Evolutionary conservation across 2,888 invertebrate genomes (phyloP).

Genomic region (Nudaria mundana): DNA sequence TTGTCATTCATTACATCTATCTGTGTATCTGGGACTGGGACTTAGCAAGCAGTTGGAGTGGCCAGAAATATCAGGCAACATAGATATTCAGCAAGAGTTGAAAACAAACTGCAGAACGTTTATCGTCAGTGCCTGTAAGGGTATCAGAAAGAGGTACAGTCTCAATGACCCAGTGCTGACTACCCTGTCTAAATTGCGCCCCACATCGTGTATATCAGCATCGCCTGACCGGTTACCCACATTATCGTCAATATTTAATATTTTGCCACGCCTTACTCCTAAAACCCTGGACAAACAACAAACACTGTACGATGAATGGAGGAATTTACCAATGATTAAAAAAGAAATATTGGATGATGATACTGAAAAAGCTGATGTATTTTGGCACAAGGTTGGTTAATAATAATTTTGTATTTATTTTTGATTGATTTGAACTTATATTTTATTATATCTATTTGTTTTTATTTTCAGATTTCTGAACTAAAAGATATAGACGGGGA

Average conservation of each 20-base stretch:
- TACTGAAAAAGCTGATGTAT: not conserved
- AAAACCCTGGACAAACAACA: slow-evolving; percentile 4
- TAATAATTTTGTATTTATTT: no score
- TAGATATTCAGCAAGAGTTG: slow-evolving; percentile 3
- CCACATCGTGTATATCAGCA: slow-evolving; percentile 2
- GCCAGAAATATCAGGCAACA: not conserved
- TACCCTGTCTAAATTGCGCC: slow-evolving; percentile 1
- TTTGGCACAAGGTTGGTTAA: not conserved
- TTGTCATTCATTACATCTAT: slow-evolving; percentile 41
- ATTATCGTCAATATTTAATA: slow-evolving; percentile 2
- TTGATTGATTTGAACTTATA: no score
- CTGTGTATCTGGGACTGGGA: slow-evolving; percentile 15
- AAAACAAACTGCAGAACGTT: slow-evolving; percentile 6
- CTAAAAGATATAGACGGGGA: not conserved
- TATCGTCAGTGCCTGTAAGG: slow-evolving; percentile 1
- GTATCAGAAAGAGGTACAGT: slow-evolving; percentile 4
- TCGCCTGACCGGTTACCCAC: slow-evolving; percentile 1
- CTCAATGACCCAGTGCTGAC: slow-evolving; percentile 1
- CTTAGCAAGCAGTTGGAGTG: slow-evolving; percentile 5
- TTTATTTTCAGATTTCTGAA: not conserved
- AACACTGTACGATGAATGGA: slow-evolving; percentile 3
- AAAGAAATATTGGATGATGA: no score
- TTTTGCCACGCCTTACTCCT: slow-evolving; percentile 1
- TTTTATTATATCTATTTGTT: not conserved
- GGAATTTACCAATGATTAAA: slow-evolving; percentile 1